Evolutionary conservation across 92 coral and sea anemone genomes (phyloP), one percentile per base, ranked within the genome.

Genomic region (Parazoanthus darwini): DNA sequence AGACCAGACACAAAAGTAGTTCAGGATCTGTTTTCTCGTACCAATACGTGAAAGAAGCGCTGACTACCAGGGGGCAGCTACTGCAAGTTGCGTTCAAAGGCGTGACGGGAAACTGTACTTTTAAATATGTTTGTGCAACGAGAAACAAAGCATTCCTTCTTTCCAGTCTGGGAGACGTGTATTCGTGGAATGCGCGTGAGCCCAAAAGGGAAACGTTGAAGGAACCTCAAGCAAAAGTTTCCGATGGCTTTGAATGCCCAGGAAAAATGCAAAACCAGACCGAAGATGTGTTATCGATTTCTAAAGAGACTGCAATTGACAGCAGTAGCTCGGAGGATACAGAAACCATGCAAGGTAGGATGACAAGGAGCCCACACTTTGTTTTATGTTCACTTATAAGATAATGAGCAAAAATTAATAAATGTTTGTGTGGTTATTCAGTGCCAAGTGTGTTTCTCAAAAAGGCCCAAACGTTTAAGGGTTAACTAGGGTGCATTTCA

Each of bases 81-180:
- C 51, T 42, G 6, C 26, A 22, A 5, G 43, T 81, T 59, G 35
- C 3, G 85, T 81, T 81, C 26, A n/a, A 59, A 35, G 33, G 73
- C 25, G n/a, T 63, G 74, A 22, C 73, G 9, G 26, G 35, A 54
- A 20, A 16, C 3, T 38, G 51, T 58, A 59, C 85, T 26, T 81
- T 81, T 36, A 81, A 81, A 0, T 46, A 63, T 38, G 33, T 38
- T 23, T 81, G 50, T 81, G 51, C 85, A 29, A 59, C 85, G 8
- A 81, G 26, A 58, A 42, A 81, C 33, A 18, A 63, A 35, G 74
- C 58, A 18, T 63, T 59, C 51, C 85, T 81, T 81, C 85, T 81
- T 16, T 81, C 85, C 51, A 23, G 39, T 37, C 8, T 63, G 29
- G 85, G 85, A 35, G 85, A 81, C 74, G 85, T 81, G 74, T 56